phyloP scores from a whole-genome alignment of 2,113 vertebrate genomes.

The Edolisoma coerulescens region DNA sequence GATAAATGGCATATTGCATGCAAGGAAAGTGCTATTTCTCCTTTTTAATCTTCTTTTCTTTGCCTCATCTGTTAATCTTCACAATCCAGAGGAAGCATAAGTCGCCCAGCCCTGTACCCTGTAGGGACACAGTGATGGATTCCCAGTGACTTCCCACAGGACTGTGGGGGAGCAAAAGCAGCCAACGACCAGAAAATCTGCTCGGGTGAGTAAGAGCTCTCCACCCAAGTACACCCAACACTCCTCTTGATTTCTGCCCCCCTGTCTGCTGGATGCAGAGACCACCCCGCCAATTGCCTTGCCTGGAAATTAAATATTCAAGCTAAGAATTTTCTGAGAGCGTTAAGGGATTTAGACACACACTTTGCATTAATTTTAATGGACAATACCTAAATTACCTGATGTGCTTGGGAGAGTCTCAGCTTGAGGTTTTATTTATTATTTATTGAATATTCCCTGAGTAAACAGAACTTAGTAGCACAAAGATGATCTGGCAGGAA shows the following conservation, averaged over 20 bases:
- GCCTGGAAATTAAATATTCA: not conserved
- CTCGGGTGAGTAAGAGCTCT: not conserved
- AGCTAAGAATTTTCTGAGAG: not conserved
- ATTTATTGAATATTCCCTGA: slow-evolving; percentile 57
- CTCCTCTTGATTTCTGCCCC: not conserved
- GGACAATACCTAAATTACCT: slow-evolving; percentile 16
- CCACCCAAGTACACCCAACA: not conserved
- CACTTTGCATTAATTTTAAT: slow-evolving; percentile 43
- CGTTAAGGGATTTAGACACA: not conserved
- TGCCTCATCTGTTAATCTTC: not conserved
- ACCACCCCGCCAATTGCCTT: not conserved
- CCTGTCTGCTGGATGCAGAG: not conserved
- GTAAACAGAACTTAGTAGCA: slow-evolving; percentile 49
- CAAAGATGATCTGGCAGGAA: slow-evolving; percentile 27
- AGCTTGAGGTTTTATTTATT: slow-evolving; percentile 46
- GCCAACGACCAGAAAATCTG: not conserved
- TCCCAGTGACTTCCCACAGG: not conserved
- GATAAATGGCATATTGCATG: no score
- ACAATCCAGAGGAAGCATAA: not conserved
- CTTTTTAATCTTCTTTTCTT: not conserved
- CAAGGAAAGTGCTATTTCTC: not conserved
- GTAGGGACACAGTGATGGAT: not conserved
- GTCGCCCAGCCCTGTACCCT: not conserved
- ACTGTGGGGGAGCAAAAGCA: not conserved
- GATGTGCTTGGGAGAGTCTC: slow-evolving; percentile 2